These are phyloP conservation scores for Emydocephalus ijimae DNA, from an alignment of 2,113 vertebrate species.

Conservation along the genomic window DNA sequence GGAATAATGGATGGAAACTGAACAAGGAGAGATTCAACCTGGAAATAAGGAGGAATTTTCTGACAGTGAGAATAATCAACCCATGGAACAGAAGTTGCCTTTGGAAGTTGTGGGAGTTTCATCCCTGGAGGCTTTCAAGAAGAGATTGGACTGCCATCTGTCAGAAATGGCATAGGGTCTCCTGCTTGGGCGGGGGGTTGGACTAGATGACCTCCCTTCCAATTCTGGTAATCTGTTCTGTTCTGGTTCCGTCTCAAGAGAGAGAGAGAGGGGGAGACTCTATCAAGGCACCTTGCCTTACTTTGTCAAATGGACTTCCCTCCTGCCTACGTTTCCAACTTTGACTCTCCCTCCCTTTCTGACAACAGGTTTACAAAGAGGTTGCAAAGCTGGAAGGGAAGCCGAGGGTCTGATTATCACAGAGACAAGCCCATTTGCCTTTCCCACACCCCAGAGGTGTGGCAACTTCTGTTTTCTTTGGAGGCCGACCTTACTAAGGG, in stretches of 20 bases:
- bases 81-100: too few relatives aligned
- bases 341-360: background rate
- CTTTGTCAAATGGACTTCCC: background rate
- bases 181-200: too few relatives aligned
- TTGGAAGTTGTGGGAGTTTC: too few relatives aligned
- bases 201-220: too few relatives aligned
- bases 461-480: background rate
- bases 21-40: too few relatives aligned
- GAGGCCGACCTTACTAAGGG: background rate
- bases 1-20: too few relatives aligned
- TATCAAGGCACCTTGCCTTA: background rate
- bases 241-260: background rate
- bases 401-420: background rate
- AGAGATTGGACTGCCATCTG: too few relatives aligned
- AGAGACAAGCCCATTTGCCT: background rate
- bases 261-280: background rate
- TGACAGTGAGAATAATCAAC: too few relatives aligned
- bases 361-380: background rate
- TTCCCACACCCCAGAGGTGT: background rate
- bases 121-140: too few relatives aligned
- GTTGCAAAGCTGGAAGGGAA: background rate
- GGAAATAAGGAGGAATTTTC: too few relatives aligned
- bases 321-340: background rate
- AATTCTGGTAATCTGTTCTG: too few relatives aligned
- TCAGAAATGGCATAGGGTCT: too few relatives aligned